phyloP scores from a whole-genome alignment of 2,888 invertebrate species.

The Acanthococcus lagerstroemiae region DNA sequence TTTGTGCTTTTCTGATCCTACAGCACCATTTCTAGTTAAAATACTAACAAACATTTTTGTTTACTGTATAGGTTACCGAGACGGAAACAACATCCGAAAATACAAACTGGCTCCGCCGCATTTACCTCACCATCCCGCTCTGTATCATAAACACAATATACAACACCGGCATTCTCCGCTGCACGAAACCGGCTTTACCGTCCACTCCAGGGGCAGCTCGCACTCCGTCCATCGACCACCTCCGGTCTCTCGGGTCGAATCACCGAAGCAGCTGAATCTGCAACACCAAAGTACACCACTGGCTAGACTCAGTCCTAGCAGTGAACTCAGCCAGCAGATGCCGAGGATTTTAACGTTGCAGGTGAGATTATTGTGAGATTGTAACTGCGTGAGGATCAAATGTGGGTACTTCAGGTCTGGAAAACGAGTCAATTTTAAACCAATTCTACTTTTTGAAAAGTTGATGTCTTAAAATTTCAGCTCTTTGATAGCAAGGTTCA shows the following conservation, averaged over 20 bases:
- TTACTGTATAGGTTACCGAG: slow-evolving; percentile 54
- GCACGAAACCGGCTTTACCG: slow-evolving; percentile 58
- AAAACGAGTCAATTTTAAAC: background rate
- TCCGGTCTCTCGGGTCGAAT: slow-evolving; percentile 40
- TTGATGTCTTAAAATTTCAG: too few species aligned
- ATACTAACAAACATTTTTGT: background rate
- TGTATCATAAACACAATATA: slow-evolving; percentile 50
- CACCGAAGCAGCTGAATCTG: slow-evolving; percentile 38
- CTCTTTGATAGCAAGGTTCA: too few species aligned
- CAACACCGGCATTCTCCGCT: slow-evolving; percentile 64
- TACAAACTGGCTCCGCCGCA: slow-evolving; percentile 82
- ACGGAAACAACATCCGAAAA: slow-evolving; percentile 67
- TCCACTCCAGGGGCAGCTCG: slow-evolving; percentile 42
- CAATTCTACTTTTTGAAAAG: too few species aligned
- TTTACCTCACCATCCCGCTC: slow-evolving; percentile 54
- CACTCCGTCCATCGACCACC: slow-evolving; percentile 40
- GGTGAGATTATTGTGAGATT: slow-evolving; percentile 32
- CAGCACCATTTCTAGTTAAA: too few species aligned
- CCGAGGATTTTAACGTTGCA: slow-evolving; percentile 76
- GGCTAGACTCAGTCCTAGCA: slow-evolving; percentile 81
- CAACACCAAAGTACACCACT: slow-evolving; percentile 83
- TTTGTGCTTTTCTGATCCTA: too few species aligned
- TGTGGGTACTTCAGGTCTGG: background rate
- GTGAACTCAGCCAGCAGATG: slow-evolving; percentile 81
- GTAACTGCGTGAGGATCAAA: background rate